Evolutionary conservation across 2,113 vertebrate species (phyloP), one percentile per base, ranked within the genome.

Genomic region (Ciconia maguari): DNA sequence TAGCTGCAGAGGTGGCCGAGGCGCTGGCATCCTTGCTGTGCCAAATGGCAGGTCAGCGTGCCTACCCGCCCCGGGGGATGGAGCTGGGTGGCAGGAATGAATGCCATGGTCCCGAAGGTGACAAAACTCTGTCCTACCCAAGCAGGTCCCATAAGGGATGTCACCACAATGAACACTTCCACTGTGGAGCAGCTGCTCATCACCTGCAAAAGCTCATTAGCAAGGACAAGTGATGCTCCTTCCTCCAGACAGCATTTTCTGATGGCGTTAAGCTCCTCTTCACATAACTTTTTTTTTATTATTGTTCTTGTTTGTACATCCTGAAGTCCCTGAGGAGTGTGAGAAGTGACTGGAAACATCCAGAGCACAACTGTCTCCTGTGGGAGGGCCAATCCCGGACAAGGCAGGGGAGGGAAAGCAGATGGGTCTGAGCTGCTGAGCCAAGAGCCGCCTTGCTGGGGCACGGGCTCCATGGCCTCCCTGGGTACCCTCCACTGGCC

Each of bases 41-140:
- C 26, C 14, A 11, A 38, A 24, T 0, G 2, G 32, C 46, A 52
- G 46, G 22, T 46, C 36, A 25, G 22, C 2, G 1, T 38, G 15
- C 24, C 38, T n/a, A 49, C 41, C 32, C 2, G 2, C 6, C 30
- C 60, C 3, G 3, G 17, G 21, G 25, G 1, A 11, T 29, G 57
- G 55, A 62, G 71, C 55, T n/a, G 71, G 55, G 54, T 54, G 46
- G 32, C 11, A 41, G 62, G 27, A 54, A 48, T 10, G 27, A 54
- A 48, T 10, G 5, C 19, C 4, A 2, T 0, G 19, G 64, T 76
- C 48, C 54, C 0, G 4, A 32, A n/a, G 44, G 32, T 68, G 44
- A 68, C 65, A 48, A n/a, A n/a, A 25, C 44, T 61, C 46, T 51
- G 15, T 32, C 36, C 60, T 58, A 51, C 27, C 32, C 18, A 29